A percentile compares a stretch with the other conserved stretches of the same genome.
Conservation (phyloP, 92 coral and sea anemone species). For the Palythoa grandis region DNA sequence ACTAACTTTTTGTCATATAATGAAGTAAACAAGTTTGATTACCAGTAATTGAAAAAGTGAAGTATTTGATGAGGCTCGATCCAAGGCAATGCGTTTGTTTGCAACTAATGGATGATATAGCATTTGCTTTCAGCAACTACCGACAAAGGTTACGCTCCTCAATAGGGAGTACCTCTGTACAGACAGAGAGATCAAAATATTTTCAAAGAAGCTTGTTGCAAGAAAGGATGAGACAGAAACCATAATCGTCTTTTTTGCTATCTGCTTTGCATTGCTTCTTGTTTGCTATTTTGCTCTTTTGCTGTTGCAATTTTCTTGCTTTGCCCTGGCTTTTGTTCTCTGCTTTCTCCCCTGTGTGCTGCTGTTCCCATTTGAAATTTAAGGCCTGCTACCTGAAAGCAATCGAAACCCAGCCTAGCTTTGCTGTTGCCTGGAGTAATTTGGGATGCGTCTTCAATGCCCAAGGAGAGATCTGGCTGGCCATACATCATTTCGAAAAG, state of each 20-base stretch:
- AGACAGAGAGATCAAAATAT: constrained; percentile 50
- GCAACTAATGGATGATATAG: constrained; percentile 68
- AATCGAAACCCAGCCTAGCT: constrained; percentile 99
- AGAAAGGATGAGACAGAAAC: constrained; percentile 99
- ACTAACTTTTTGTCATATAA: not conserved
- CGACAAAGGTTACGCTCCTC: constrained; percentile 45
- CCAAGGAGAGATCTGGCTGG: constrained; percentile 99
- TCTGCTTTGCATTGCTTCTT: constrained; percentile 47
- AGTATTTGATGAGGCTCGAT: not conserved
- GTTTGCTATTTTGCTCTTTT: constrained; percentile 85
- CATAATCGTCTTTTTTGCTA: constrained; percentile 91
- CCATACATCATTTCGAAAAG: constrained; percentile 99
- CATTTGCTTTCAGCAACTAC: constrained; percentile 72
- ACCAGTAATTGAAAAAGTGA: constrained; percentile 12
- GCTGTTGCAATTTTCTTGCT: constrained; percentile 70
- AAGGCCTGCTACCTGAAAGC: constrained; percentile 99
- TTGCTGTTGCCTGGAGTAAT: constrained; percentile 99
- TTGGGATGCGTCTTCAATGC: constrained; percentile 99
- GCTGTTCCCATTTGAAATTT: constrained; percentile 74
- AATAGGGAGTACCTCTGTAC: constrained; percentile 28
- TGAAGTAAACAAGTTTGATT: constrained; percentile 12
- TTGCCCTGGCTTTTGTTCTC: constrained; percentile 74
- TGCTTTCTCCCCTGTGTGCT: constrained; percentile 87
- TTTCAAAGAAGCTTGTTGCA: constrained; percentile 68
- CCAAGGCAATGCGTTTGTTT: constrained; percentile 63